A percentile compares a stretch with the other conserved stretches of the same genome.
phyloP scores from a whole-genome alignment of 2,113 vertebrate genomes.

The Oreotrochilus melanogaster region DNA sequence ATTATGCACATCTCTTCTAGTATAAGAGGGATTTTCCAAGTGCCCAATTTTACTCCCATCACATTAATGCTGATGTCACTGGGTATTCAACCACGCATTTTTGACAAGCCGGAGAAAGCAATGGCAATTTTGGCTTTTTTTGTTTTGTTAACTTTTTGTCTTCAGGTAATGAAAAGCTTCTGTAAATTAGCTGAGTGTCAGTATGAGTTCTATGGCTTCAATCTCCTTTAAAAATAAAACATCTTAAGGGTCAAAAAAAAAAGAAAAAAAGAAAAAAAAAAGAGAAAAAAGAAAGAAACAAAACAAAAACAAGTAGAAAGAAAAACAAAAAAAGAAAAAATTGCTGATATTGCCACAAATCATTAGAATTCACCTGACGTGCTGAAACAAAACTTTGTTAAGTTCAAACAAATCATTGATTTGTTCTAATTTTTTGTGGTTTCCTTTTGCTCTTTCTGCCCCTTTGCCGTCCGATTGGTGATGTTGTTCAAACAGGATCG shows the following conservation, averaged over 20 bases:
- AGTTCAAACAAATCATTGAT: constrained; percentile 94
- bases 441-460: constrained; percentile 97
- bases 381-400: constrained; percentile 92
- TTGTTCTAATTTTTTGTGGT: constrained; percentile 94
- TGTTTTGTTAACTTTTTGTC: constrained; percentile 71
- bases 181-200: constrained; percentile 88
- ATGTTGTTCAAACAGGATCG: constrained; percentile 99
- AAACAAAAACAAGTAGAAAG: constrained; percentile 41
- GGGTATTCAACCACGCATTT: constrained; percentile 68
- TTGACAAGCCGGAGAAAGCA: constrained; percentile 79
- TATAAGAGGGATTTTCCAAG: constrained; percentile 32
- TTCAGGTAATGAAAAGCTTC: constrained; percentile 84
- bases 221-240: constrained; percentile 95
- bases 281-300: constrained; percentile 49
- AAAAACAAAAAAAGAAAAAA: constrained; percentile 83
- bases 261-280: constrained; percentile 70
- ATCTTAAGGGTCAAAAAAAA: constrained; percentile 76
- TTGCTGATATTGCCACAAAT: constrained; percentile 99
- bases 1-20: constrained; percentile 55
- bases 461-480: constrained; percentile 99
- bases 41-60: constrained; percentile 61
- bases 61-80: constrained; percentile 47
- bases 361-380: constrained; percentile 99
- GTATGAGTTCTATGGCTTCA: constrained; percentile 98
- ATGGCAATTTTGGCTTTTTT: constrained; percentile 79